A percentile compares a stretch with the other conserved stretches of the same genome.
Evolutionary conservation across 1,140 invertebrate genomes (phyloP).

Genomic region (Polyergus mexicanus): DNA sequence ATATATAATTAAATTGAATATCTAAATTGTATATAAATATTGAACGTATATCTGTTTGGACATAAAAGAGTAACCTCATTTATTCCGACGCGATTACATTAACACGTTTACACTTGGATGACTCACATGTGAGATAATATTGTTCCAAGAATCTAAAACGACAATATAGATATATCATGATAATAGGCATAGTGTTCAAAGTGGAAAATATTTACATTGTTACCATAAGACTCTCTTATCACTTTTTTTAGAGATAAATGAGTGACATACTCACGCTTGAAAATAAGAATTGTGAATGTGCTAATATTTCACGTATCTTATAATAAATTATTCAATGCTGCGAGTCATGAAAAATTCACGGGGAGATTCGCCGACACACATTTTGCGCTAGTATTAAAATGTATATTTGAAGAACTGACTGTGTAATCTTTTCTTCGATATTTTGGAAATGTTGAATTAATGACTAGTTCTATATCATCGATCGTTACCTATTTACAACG

Average conservation of each 20-base stretch:
- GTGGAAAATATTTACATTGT: neutral
- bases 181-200: neutral
- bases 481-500: slow-evolving; percentile 21
- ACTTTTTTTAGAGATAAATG: neutral
- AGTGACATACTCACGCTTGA: neutral
- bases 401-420: neutral
- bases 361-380: too few species aligned
- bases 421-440: neutral
- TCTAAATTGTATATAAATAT: neutral
- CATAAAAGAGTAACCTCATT: neutral
- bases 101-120: neutral
- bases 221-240: neutral
- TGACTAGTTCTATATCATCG: neutral
- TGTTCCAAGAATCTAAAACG: neutral
- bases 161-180: neutral
- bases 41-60: neutral
- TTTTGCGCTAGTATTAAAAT: neutral
- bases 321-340: neutral
- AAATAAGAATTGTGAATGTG: neutral
- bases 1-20: too few species aligned
- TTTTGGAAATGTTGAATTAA: neutral
- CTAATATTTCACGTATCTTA: neutral
- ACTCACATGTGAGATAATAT: neutral
- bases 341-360: too few species aligned
- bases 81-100: neutral